Base-by-base conservation (phyloP, 2,113 vertebrate genomes). In the Rhegmatorhina hoffmannsi region DNA sequence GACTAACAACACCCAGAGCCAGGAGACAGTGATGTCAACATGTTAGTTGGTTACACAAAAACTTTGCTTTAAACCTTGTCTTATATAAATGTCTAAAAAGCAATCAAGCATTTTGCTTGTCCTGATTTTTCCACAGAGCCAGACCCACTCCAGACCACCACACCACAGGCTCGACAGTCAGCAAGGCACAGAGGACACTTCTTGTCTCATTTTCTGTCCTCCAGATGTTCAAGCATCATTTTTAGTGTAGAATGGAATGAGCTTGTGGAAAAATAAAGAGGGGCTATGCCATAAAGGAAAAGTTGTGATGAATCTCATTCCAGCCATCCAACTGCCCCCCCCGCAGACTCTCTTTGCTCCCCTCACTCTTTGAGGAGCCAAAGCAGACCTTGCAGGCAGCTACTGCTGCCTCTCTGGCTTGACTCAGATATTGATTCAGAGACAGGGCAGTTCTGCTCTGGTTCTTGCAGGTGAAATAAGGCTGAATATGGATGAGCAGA, bases 401-500 rank as follows among this genome's bases (percentile, higher is more conserved):
- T 69, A 56, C 44, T 64, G 66, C 68, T 84, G 55, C 66, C 68
- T 68, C 50, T 89, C 78, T 68, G 64, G 68, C 75, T 83, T 29
- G 3, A 31, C 33, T 81, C 46, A 10, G 44, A n/a, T 58, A 24
- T 7, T 80, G 91, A 85, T 86, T 83, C 78, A 88, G 73, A 92
- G 69, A 82, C 13, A 87, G 55, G 53, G n/a, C 60, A 94, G 82
- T 60, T 78, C 70, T 86, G 75, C 78, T 72, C 6, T 38, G 50
- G 76, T 55, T 81, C 64, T 76, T 81, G 64, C 63, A 90, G 86
- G 84, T 92, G 89, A 78, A 93, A 50, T 44, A 90, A 72, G 49
- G 63, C 93, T 92, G 60, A 95, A 93, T 96, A 95, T 89, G 75
- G 58, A 94, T 86, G 81, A 96, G 81, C 56, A 81, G 73, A 80